Percentiles rank a stretch among this genome's conserved stretches.
Conservation (phyloP, 2,888 invertebrate species). For the Drosophila aldrichi region DNA sequence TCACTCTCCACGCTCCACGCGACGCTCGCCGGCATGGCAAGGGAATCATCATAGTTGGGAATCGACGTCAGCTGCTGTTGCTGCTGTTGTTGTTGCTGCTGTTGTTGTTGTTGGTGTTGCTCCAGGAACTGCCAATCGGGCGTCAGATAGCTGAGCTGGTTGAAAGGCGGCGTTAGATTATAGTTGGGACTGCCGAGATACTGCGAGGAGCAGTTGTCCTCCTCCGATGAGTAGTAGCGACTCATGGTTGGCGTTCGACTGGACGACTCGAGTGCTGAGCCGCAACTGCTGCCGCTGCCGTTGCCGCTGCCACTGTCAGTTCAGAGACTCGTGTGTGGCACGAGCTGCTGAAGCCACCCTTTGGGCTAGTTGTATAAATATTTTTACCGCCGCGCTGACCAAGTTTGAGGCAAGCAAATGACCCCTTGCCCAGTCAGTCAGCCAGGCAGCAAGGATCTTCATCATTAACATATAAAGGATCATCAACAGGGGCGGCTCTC, state of each 20-base stretch:
- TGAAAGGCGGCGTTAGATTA: conserved; percentile 42
- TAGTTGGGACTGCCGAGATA: conserved; percentile 81
- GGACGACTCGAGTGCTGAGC: conserved; percentile 67
- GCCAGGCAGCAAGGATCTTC: conserved; percentile 49
- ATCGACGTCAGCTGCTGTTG: conserved; percentile 6
- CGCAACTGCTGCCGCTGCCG: conserved; percentile 67
- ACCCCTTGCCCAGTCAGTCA: conserved; percentile 65
- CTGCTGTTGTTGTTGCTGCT: conserved; percentile 7
- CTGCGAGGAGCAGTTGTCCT: conserved; percentile 82
- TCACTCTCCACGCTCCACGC: conserved; percentile 4
- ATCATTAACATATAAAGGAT: conserved; percentile 79
- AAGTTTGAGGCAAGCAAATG: conserved; percentile 74
- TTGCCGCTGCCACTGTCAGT: conserved; percentile 46
- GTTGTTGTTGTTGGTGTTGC: conserved; percentile 13
- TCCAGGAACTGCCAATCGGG: conserved; percentile 68
- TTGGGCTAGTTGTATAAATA: conserved; percentile 65
- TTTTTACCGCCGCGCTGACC: conserved; percentile 73
- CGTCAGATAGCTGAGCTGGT: conserved; percentile 46
- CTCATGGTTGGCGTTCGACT: conserved; percentile 59
- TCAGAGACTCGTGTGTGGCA: conserved; percentile 50
- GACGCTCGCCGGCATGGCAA: conserved; percentile 3
- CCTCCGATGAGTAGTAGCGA: conserved; percentile 82
- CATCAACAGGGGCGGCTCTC: conserved; percentile 57
- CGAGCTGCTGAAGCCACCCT: conserved; percentile 64
- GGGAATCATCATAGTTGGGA: not conserved